phyloP scores from a whole-genome alignment of 2,888 invertebrate genomes.

The Neelides folsomi region DNA sequence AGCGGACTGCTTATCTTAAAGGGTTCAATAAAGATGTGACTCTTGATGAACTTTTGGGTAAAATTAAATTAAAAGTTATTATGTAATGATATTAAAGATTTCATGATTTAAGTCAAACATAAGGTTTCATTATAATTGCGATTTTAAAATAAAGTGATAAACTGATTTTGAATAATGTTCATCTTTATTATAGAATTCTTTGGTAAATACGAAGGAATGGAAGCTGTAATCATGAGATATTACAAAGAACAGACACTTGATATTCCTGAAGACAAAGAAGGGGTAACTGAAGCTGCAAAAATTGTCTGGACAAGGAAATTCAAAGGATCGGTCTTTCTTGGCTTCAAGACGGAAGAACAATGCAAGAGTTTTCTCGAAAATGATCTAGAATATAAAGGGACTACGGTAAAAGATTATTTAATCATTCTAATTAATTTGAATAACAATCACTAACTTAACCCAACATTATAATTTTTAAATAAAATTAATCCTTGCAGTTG shows the following conservation, averaged over 20 bases:
- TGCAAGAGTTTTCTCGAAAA: conserved; percentile 58
- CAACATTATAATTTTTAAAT: too few relatives aligned
- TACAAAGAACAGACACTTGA: conserved; percentile 46
- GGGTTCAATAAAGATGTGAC: conserved; percentile 57
- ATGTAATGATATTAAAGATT: too few relatives aligned
- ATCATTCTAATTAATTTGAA: too few relatives aligned
- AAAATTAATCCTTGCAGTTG: conserved; percentile 38
- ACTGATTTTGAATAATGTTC: too few relatives aligned
- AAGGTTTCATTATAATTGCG: too few relatives aligned
- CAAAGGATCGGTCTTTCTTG: conserved; percentile 85
- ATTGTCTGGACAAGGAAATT: conserved; percentile 39
- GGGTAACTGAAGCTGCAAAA: conserved; percentile 1
- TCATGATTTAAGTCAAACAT: too few relatives aligned
- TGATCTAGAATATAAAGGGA: conserved; percentile 45
- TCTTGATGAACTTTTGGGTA: conserved; percentile 54
- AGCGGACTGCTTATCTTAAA: conserved; percentile 73
- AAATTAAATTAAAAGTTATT: neutral
- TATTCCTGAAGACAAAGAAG: neutral
- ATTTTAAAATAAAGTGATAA: too few relatives aligned
- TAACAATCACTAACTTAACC: too few relatives aligned
- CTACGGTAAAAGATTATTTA: too few relatives aligned
- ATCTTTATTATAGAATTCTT: conserved; percentile 9
- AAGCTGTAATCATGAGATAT: conserved; percentile 49
- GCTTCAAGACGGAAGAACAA: conserved; percentile 66
- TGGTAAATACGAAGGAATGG: conserved; percentile 45